phyloP scores from a whole-genome alignment of 2,113 vertebrate species.

The Sebastes schlegelii region DNA sequence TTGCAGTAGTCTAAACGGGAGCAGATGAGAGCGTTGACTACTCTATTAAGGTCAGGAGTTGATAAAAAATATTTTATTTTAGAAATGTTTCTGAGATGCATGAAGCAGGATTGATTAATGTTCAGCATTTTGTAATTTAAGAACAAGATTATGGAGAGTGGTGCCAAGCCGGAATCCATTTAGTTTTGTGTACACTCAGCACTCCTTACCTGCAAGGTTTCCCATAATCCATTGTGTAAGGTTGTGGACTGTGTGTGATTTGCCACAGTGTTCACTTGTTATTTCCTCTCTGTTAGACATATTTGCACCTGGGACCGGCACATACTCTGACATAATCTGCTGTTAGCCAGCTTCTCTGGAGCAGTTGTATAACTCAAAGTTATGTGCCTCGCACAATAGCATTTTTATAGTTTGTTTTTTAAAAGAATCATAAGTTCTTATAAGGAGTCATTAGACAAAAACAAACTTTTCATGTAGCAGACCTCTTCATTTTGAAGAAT shows the following conservation, averaged over 20 bases:
- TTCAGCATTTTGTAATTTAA: not conserved
- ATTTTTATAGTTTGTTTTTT: not conserved
- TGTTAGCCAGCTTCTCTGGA: not conserved
- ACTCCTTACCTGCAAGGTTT: not conserved
- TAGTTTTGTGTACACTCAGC: not conserved
- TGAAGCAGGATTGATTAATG: not conserved
- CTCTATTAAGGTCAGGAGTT: too few relatives aligned
- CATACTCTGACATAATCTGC: not conserved
- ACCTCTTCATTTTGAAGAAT: not conserved
- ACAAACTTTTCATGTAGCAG: not conserved
- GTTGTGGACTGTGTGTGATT: not conserved
- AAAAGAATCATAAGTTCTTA: not conserved
- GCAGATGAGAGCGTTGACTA: too few relatives aligned
- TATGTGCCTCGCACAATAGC: not conserved
- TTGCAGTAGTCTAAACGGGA: too few relatives aligned
- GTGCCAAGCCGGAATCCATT: not conserved
- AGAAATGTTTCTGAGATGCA: too few relatives aligned
- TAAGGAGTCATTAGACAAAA: constrained; percentile 4
- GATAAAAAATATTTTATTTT: too few relatives aligned
- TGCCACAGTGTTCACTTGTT: not conserved
- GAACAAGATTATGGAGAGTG: not conserved
- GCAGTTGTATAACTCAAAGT: not conserved
- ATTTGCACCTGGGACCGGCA: not conserved
- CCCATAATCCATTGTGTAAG: not conserved
- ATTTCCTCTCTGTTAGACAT: not conserved